Percentiles rank a stretch among this genome's conserved stretches.
Conservation (phyloP, 2,797 vertebrate species). For the Pelobates cultripes region DNA sequence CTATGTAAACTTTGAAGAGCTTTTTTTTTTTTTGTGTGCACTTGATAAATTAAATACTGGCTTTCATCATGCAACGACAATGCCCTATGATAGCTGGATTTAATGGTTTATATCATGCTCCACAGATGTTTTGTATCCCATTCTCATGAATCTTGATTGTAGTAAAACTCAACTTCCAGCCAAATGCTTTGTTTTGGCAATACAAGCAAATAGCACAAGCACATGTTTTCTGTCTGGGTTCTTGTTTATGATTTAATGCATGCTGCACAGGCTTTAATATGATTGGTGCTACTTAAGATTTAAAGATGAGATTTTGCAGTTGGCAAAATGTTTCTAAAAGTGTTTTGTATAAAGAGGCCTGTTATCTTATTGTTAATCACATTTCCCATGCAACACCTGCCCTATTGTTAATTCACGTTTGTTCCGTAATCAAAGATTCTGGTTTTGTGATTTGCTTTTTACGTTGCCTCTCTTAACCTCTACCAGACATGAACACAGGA, state of each 20-base stretch:
- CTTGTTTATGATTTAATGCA: background rate
- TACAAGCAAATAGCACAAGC: background rate
- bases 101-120: background rate
- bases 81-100: background rate
- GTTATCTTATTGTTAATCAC: background rate
- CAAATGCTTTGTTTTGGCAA: conserved; percentile 10
- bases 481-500: too few species aligned
- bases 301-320: background rate
- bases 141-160: conserved; percentile 26
- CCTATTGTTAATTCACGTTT: background rate
- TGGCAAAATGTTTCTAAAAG: background rate
- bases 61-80: background rate
- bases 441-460: too few species aligned
- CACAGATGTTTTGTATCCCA: conserved; percentile 19
- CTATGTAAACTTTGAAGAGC: too few species aligned
- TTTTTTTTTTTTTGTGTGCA: too few species aligned
- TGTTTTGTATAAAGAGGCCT: background rate
- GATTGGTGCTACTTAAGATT: background rate
- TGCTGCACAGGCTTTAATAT: background rate
- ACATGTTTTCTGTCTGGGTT: background rate
- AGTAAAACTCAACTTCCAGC: background rate
- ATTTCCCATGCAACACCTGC: background rate
- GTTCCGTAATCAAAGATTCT: background rate
- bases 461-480: too few species aligned
- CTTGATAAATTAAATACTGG: too few species aligned